phyloP scores from a whole-genome alignment of 2,113 vertebrate species.

The Diadophis punctatus region DNA sequence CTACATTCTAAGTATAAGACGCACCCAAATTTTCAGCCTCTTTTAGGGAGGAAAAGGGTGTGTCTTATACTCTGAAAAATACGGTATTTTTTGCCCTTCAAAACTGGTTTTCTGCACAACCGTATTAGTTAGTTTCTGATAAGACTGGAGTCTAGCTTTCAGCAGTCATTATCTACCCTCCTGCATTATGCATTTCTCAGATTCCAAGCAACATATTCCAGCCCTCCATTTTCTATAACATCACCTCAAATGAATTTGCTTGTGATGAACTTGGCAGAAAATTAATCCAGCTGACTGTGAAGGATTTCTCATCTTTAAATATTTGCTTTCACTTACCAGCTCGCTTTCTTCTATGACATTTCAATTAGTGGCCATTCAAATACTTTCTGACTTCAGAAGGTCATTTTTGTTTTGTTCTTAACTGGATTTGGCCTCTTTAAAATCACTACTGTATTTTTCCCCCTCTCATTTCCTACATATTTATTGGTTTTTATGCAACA shows the following conservation, averaged over 20 bases:
- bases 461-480: conserved; percentile 24
- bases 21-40: too few species aligned
- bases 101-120: not conserved
- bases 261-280: conserved; percentile 60
- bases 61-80: too few species aligned
- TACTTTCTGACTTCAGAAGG: conserved; percentile 38
- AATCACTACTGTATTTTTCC: conserved; percentile 5
- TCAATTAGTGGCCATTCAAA: conserved; percentile 56
- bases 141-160: not conserved
- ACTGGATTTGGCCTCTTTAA: conserved; percentile 4
- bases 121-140: not conserved
- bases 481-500: conserved; percentile 5
- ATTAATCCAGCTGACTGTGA: conserved; percentile 63
- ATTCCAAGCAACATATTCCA: conserved; percentile 21
- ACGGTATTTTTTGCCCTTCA: not conserved
- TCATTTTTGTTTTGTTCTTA: conserved; percentile 38
- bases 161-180: not conserved
- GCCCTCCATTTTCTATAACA: conserved; percentile 32
- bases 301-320: conserved; percentile 62
- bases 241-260: conserved; percentile 51
- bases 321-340: conserved; percentile 56
- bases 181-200: conserved; percentile 27
- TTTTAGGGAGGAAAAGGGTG: too few species aligned
- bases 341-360: conserved; percentile 50
- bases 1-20: too few species aligned